These are phyloP conservation scores for Monopterus albus DNA, from an alignment of 2,113 vertebrate genomes.

Conservation along the genomic window DNA sequence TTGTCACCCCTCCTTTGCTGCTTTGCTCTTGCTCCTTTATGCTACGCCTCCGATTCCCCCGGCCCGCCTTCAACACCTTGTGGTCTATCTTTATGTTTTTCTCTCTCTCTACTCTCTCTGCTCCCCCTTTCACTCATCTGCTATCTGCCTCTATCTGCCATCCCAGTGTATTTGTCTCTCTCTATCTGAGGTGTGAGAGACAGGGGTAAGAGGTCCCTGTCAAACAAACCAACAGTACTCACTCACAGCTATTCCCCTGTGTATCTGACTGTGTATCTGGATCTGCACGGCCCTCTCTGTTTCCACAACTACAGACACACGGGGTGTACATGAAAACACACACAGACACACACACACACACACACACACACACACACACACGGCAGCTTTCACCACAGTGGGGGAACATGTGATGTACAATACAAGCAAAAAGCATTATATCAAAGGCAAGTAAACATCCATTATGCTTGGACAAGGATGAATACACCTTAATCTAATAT, in stretches of 20 bases:
- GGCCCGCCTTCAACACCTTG: constrained; percentile 68
- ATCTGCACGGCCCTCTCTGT: constrained; percentile 72
- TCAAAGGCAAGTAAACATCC: constrained; percentile 58
- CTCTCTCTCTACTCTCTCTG: constrained; percentile 38
- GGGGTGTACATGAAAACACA: background rate
- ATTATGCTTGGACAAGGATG: constrained; percentile 17
- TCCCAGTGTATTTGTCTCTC: constrained; percentile 74
- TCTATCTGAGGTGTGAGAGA: constrained; percentile 79
- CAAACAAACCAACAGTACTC: constrained; percentile 81
- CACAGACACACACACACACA: constrained; percentile 21
- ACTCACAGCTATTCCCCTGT: constrained; percentile 77
- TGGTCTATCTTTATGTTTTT: constrained; percentile 68
- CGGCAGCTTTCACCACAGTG: constrained; percentile 56
- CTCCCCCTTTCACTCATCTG: constrained; percentile 58
- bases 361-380: constrained; percentile 31
- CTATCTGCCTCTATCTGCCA: constrained; percentile 74
- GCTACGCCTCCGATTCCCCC: constrained; percentile 64
- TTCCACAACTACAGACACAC: constrained; percentile 60
- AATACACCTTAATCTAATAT: constrained; percentile 26
- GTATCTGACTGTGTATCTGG: constrained; percentile 75
- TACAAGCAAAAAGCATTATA: constrained; percentile 46
- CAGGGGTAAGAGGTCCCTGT: constrained; percentile 81
- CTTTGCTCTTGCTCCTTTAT: constrained; percentile 69
- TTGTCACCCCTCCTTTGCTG: constrained; percentile 70
- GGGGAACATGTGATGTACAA: constrained; percentile 55